Conservation (phyloP, 2,113 vertebrate genomes). For the Romanogobio albipinnatus region DNA sequence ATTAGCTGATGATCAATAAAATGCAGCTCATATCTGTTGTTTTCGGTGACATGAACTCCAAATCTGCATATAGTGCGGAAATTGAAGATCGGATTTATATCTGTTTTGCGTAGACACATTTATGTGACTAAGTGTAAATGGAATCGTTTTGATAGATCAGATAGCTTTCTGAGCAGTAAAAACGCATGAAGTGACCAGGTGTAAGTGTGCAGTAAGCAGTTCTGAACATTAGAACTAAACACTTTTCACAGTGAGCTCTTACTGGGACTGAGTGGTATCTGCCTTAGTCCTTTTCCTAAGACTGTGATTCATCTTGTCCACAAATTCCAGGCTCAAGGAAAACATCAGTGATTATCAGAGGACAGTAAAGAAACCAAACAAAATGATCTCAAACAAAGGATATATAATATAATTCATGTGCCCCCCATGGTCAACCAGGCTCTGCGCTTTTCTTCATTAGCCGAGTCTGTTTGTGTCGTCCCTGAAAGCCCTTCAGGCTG, state of each 20-base stretch:
- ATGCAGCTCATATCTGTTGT: too few relatives aligned
- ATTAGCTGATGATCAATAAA: too few relatives aligned
- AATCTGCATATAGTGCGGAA: too few relatives aligned
- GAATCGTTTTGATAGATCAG: too few relatives aligned
- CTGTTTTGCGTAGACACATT: too few relatives aligned
- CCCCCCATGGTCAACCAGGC: slow-evolving; percentile 3
- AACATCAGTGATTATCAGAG: neutral
- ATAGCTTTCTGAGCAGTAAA: too few relatives aligned
- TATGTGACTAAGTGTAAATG: too few relatives aligned
- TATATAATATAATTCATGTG: neutral
- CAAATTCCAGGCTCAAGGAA: slow-evolving; percentile 12
- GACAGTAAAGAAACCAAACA: neutral
- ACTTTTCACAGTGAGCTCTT: neutral
- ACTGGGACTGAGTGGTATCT: neutral
- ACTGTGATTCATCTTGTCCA: neutral
- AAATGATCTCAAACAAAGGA: neutral
- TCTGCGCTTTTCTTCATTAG: slow-evolving; percentile 27
- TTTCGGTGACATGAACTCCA: too few relatives aligned
- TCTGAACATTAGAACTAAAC: neutral
- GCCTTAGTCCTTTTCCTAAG: neutral
- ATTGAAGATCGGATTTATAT: too few relatives aligned
- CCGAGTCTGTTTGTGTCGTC: slow-evolving; percentile 2
- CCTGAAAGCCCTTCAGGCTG: slow-evolving; percentile 15
- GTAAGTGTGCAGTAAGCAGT: too few relatives aligned
- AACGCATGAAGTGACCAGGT: too few relatives aligned